phyloP scores from a whole-genome alignment of 2,888 invertebrate species.

The Eupithecia vulgata region DNA sequence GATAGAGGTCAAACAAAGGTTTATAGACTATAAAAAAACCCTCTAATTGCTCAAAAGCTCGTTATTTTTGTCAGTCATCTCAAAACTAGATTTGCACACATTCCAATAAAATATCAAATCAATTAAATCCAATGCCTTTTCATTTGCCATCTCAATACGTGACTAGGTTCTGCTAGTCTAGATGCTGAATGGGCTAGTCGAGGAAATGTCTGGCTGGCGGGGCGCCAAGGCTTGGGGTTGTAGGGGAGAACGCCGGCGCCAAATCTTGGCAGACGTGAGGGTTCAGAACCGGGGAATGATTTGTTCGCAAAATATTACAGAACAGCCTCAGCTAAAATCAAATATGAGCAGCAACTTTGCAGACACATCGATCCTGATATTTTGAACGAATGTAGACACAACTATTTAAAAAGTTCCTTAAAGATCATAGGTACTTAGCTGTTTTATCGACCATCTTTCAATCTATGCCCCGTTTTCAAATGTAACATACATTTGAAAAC shows the following conservation, averaged over 20 bases:
- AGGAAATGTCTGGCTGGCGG: constrained; percentile 55
- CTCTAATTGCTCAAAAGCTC: neutral
- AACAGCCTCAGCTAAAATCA: neutral
- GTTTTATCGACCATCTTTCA: neutral
- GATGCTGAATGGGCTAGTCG: constrained; percentile 49
- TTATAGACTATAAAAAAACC: too few relatives aligned
- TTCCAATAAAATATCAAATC: neutral
- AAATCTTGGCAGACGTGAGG: constrained; percentile 32
- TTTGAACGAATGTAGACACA: neutral
- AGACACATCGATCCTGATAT: too few relatives aligned
- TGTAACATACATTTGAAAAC: too few relatives aligned
- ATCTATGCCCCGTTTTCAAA: neutral
- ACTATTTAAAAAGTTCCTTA: neutral
- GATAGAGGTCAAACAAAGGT: too few relatives aligned
- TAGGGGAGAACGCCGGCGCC: constrained; percentile 57
- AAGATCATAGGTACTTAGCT: too few relatives aligned
- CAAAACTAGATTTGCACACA: neutral
- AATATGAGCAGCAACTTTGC: neutral
- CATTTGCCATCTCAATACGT: constrained; percentile 22
- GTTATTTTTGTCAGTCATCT: neutral
- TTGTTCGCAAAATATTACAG: neutral
- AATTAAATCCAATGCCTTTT: neutral
- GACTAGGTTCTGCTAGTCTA: constrained; percentile 29
- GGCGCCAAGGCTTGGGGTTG: constrained; percentile 52
- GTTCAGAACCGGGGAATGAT: constrained; percentile 4